A percentile compares a stretch with the other conserved stretches of the same genome.
These are phyloP conservation scores for Amblyopsis hoosieri DNA, from an alignment of 2,797 vertebrate species.

Conservation along the genomic window DNA sequence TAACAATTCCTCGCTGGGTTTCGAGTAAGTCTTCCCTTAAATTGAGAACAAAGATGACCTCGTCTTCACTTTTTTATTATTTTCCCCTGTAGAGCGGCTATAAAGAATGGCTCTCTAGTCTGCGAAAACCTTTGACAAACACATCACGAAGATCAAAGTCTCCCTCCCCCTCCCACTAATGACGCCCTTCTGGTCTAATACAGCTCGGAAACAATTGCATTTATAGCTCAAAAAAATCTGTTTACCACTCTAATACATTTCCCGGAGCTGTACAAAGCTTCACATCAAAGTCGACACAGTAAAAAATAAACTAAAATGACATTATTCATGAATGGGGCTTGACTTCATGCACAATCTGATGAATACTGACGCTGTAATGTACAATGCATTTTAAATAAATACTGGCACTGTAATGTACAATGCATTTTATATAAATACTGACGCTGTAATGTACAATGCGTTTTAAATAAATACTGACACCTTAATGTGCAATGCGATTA, in stretches of 20 bases:
- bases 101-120: constrained; percentile 39
- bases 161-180: constrained; percentile 21
- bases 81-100: constrained; percentile 37
- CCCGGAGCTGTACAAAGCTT: constrained; percentile 53
- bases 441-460: neutral
- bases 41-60: constrained; percentile 35
- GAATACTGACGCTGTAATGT: neutral
- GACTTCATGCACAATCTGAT: constrained; percentile 13
- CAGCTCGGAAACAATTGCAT: constrained; percentile 58
- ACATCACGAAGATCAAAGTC: constrained; percentile 60
- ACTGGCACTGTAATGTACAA: too few relatives aligned
- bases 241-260: constrained; percentile 66
- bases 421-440: neutral
- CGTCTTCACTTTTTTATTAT: constrained; percentile 18
- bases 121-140: constrained; percentile 59
- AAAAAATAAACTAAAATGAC: constrained; percentile 35
- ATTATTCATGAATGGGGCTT: constrained; percentile 32
- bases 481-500: too few relatives aligned
- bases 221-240: constrained; percentile 67
- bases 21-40: constrained; percentile 27
- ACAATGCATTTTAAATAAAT: too few relatives aligned
- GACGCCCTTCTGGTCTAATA: constrained; percentile 56
- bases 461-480: too few relatives aligned
- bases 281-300: constrained; percentile 59
- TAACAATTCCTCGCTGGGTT: constrained; percentile 35